These are phyloP conservation scores for Lymantria monacha DNA, from an alignment of 2,888 invertebrate genomes.

Conservation along the genomic window DNA sequence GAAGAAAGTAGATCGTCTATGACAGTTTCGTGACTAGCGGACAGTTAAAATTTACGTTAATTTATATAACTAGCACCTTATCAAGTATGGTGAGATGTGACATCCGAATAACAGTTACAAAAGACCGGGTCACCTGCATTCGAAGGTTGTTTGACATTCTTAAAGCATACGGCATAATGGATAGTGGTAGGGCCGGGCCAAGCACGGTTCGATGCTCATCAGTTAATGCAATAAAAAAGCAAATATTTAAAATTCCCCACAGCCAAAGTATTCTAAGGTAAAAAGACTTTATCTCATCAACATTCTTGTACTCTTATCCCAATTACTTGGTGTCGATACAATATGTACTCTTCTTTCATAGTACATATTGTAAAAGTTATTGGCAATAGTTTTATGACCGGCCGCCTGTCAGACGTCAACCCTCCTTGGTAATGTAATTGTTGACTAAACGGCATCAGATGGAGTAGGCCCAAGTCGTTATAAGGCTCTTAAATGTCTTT, in stretches of 20 bases:
- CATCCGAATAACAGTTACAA: constrained; percentile 71
- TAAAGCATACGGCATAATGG: constrained; percentile 60
- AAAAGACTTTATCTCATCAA: too few relatives aligned
- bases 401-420: too few relatives aligned
- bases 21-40: constrained; percentile 43
- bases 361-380: too few relatives aligned
- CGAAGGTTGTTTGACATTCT: constrained; percentile 45
- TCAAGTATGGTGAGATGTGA: constrained; percentile 61
- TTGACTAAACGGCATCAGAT: too few relatives aligned
- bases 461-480: too few relatives aligned
- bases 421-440: too few relatives aligned
- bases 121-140: constrained; percentile 75
- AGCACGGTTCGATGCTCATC: constrained; percentile 3
- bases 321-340: too few relatives aligned
- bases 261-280: too few relatives aligned
- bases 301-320: too few relatives aligned
- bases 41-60: constrained; percentile 61
- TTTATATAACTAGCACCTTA: constrained; percentile 71
- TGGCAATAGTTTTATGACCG: too few relatives aligned
- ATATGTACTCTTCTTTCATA: too few relatives aligned
- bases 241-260: background rate
- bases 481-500: too few relatives aligned
- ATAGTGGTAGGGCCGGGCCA: constrained; percentile 27
- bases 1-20: constrained; percentile 60
- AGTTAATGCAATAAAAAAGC: constrained; percentile 1